Evolutionary conservation across 92 coral and sea anemone species (phyloP), one percentile per base, ranked within the genome.

Genomic region (Actinernus sp.): DNA sequence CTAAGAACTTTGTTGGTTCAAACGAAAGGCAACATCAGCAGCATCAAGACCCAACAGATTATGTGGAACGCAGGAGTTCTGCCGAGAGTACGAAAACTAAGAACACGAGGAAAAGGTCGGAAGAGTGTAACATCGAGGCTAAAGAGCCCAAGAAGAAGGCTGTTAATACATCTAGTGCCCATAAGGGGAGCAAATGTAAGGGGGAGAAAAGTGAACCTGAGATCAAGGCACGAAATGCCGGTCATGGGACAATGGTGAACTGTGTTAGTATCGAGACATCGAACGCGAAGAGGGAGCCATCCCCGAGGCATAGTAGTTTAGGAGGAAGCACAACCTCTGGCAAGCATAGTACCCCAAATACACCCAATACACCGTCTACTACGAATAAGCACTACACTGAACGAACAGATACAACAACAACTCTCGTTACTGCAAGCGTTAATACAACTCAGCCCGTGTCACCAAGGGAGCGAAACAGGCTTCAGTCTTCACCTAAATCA

Each of bases 1-100:
- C 78, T 14, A 64, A 64, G 36, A 68, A 44, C 16, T 16, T 70
- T 0, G 78, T 70, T 3, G 78, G 78, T 12, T 70, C 78, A 4
- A 70, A 70, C 21, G 78, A 70, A 4, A 4, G 78, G 27, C 78
- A 70, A 21, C 75, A 68, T 20, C 75, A 68, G n/a, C 78, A 70
- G 54, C 58, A 70, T 23, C 65, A 55, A 2, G 58, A 49, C 14
- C 78, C 78, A 1, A 57, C 43, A n/a, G 78, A 70, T 26, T 70
- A 55, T 31, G 78, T 41, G 30, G 78, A 70, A 11, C 29, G 54
- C 10, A 70, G 57, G 36, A 54, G 65, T 26, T 12, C 54, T 24
- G 41, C 7, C 7, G 45, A 29, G 3, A 46, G 58, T 27, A 20
- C 60, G 10, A 69, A 57, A 38, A 26, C 27, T 1, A 70, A 33